Evolutionary conservation across 2,797 vertebrate species (phyloP).

Genomic region (Coreius guichenoti): DNA sequence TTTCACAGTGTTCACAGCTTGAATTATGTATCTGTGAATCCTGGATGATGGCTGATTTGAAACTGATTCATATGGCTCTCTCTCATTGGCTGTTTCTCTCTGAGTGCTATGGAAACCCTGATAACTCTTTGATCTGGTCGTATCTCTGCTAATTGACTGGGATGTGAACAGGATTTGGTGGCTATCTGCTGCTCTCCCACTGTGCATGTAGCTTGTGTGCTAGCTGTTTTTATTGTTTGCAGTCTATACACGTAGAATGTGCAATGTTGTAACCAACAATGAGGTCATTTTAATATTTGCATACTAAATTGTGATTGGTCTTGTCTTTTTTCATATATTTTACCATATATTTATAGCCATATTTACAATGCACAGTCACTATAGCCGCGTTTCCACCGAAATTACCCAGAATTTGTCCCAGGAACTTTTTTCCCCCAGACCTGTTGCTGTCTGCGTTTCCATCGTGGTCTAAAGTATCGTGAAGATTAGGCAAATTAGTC

Average conservation of each 20-base stretch:
- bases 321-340: neutral
- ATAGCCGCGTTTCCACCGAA: too few species aligned
- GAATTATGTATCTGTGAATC: conserved; percentile 37
- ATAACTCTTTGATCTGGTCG: conserved; percentile 17
- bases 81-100: neutral
- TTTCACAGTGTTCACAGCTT: conserved; percentile 10
- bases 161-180: conserved; percentile 10
- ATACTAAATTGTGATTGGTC: neutral
- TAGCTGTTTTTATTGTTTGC: neutral
- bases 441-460: too few species aligned
- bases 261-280: neutral
- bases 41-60: neutral
- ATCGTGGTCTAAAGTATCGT: too few species aligned
- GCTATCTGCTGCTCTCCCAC: neutral
- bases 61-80: neutral
- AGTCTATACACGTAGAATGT: neutral
- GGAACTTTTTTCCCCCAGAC: too few species aligned
- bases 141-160: conserved; percentile 17
- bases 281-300: neutral
- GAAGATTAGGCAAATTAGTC: too few species aligned
- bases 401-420: too few species aligned
- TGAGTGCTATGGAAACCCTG: neutral
- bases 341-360: neutral
- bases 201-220: neutral
- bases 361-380: neutral